Conservation (phyloP, 2,113 vertebrate species). For the Semicossyphus pulcher region DNA sequence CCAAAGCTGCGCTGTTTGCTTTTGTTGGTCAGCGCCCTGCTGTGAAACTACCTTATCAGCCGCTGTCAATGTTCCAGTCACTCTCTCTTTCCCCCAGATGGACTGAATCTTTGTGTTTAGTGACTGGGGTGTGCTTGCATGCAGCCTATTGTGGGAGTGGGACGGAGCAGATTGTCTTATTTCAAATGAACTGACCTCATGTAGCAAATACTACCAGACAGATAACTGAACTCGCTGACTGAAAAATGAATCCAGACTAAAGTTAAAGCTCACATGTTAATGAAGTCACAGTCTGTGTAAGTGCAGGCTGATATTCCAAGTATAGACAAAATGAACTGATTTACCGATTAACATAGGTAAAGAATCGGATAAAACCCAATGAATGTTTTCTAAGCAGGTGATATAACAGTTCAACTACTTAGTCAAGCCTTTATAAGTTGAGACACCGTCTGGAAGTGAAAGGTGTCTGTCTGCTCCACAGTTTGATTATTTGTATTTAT, state of each 20-base stretch:
- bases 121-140: slow-evolving; percentile 43
- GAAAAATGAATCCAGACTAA: background rate
- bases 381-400: slow-evolving; percentile 4
- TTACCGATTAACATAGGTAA: background rate
- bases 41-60: slow-evolving; percentile 54
- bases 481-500: slow-evolving; percentile 24
- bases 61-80: slow-evolving; percentile 37
- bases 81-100: slow-evolving; percentile 33
- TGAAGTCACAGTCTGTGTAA: slow-evolving; percentile 6
- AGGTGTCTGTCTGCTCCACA: background rate
- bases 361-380: background rate
- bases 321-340: background rate
- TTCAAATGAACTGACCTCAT: slow-evolving; percentile 20
- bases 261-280: slow-evolving; percentile 30
- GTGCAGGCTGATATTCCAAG: background rate
- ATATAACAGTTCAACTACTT: background rate
- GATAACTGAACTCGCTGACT: background rate
- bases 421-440: slow-evolving; percentile 15
- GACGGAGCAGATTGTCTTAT: slow-evolving; percentile 9
- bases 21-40: slow-evolving; percentile 47
- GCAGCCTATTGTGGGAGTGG: background rate
- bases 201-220: background rate
- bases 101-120: slow-evolving; percentile 30
- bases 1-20: slow-evolving; percentile 43
- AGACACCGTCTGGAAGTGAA: background rate